Percentiles rank a stretch among this genome's conserved stretches.
Evolutionary conservation across 1,140 invertebrate genomes (phyloP).

Genomic region (Meloidogyne hapla): DNA sequence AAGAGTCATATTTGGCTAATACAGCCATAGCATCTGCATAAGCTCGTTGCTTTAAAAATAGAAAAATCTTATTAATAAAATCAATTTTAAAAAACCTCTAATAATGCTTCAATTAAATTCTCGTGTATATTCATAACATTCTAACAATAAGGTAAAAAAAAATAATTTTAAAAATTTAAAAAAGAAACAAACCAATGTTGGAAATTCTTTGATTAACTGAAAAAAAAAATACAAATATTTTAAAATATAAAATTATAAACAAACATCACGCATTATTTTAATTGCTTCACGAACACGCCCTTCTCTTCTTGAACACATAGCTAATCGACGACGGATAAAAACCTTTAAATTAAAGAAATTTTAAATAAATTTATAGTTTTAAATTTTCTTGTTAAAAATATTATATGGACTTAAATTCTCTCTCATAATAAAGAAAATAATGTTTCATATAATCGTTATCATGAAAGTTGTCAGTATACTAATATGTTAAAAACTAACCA

Average conservation of each 20-base stretch:
- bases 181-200: constrained; percentile 27
- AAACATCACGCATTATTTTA: constrained; percentile 90
- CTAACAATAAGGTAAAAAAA: constrained; percentile 60
- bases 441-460: too few relatives aligned
- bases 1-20: constrained; percentile 85
- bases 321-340: constrained; percentile 70
- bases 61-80: not conserved
- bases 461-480: too few relatives aligned
- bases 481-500: constrained; percentile 73
- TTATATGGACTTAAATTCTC: too few relatives aligned
- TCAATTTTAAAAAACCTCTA: constrained; percentile 68
- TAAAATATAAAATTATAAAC: constrained; percentile 43
- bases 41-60: constrained; percentile 77
- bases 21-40: constrained; percentile 95
- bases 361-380: not conserved
- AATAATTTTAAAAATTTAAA: constrained; percentile 14
- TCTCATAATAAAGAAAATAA: too few relatives aligned
- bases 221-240: not conserved
- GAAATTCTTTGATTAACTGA: constrained; percentile 30
- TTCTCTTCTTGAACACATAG: constrained; percentile 92
- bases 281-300: constrained; percentile 89
- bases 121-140: constrained; percentile 93
- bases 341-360: not conserved
- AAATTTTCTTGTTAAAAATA: not conserved
- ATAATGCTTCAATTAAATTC: constrained; percentile 89